phyloP scores from a whole-genome alignment of 1,140 invertebrate species.

The Scaptodrosophila lebanonensis region DNA sequence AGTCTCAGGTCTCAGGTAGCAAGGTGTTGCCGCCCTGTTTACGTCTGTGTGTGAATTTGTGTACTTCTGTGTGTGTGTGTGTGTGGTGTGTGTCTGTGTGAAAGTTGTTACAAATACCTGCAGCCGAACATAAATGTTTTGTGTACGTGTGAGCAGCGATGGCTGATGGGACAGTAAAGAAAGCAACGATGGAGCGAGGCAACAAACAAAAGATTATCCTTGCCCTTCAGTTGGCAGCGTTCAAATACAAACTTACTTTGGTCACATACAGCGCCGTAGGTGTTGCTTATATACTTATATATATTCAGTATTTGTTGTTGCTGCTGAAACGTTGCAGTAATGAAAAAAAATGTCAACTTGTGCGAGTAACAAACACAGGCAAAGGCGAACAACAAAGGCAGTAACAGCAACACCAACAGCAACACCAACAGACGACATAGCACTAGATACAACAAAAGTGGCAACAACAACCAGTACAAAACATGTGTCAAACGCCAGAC shows the following conservation, averaged over 20 bases:
- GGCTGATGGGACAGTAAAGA: slow-evolving; percentile 1
- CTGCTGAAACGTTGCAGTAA: slow-evolving; percentile 69
- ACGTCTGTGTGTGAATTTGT: not conserved
- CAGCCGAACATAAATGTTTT: slow-evolving; percentile 43
- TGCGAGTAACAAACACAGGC: slow-evolving; percentile 4
- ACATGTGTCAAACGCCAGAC: slow-evolving; percentile 73
- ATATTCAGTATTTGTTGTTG: slow-evolving; percentile 23
- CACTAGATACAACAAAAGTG: slow-evolving; percentile 40
- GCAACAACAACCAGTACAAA: slow-evolving; percentile 55
- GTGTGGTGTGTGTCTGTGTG: not conserved
- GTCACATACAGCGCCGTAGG: slow-evolving; percentile 18
- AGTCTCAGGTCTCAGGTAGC: not conserved
- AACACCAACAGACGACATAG: slow-evolving; percentile 2
- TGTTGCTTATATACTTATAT: slow-evolving; percentile 14
- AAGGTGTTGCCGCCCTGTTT: not conserved
- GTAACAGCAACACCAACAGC: slow-evolving; percentile 6
- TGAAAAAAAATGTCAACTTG: slow-evolving; percentile 72
- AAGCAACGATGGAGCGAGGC: slow-evolving; percentile 1
- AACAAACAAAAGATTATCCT: slow-evolving; percentile 71
- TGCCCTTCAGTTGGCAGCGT: too few relatives aligned
- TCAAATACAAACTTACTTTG: slow-evolving; percentile 42
- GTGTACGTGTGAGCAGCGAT: slow-evolving; percentile 15
- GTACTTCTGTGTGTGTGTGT: slow-evolving; percentile 3
- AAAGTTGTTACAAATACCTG: slow-evolving; percentile 21
- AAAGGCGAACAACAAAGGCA: slow-evolving; percentile 8